These are phyloP conservation scores for Hydrochoerus hydrochaeris DNA, from an alignment of 2,113 vertebrate species.

Conservation along the genomic window DNA sequence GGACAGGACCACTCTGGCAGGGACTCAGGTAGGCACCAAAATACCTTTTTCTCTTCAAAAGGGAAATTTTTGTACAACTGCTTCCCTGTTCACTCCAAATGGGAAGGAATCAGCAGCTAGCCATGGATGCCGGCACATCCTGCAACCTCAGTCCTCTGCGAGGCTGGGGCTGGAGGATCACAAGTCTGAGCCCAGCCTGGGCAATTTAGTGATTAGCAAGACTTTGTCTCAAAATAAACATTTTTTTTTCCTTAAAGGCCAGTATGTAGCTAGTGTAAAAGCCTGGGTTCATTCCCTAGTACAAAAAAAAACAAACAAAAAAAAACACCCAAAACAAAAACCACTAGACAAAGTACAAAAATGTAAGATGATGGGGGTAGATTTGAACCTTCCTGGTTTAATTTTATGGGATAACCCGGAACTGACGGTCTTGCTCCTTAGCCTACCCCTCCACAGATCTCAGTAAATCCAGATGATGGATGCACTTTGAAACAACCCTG, in stretches of 20 bases:
- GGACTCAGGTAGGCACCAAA: background rate
- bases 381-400: background rate
- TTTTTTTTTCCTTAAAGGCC: background rate
- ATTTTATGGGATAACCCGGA: background rate
- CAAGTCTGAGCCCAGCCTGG: background rate
- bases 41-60: background rate
- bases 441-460: background rate
- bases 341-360: background rate
- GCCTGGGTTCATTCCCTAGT: background rate
- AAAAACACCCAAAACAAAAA: background rate
- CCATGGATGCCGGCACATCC: background rate
- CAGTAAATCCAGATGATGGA: background rate
- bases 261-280: background rate
- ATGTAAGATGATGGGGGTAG: too few relatives aligned
- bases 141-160: background rate
- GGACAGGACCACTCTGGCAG: background rate
- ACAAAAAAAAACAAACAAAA: background rate
- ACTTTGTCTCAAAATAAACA: background rate
- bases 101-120: background rate
- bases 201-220: background rate
- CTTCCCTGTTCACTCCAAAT: background rate
- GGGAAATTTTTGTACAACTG: background rate
- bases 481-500: background rate
- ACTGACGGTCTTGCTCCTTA: background rate
- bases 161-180: background rate